Evolutionary conservation across 2,113 vertebrate species (phyloP).

Genomic region (Synchiropus splendidus): DNA sequence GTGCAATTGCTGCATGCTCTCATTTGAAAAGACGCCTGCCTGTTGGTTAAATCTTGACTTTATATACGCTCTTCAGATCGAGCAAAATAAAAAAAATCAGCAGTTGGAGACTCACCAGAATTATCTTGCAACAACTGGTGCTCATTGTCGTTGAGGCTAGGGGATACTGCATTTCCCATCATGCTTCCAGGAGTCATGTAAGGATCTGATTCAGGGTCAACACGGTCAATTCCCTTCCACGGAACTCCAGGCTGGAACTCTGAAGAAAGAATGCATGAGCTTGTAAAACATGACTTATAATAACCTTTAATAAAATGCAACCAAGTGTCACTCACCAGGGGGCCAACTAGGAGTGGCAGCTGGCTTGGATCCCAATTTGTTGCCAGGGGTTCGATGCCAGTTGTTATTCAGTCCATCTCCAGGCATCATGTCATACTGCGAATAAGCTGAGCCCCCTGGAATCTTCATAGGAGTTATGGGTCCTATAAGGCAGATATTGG

Average conservation of each 20-base stretch:
- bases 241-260: constrained; percentile 99
- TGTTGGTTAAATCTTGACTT: too few species aligned
- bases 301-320: not conserved
- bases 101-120: constrained; percentile 68
- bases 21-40: too few species aligned
- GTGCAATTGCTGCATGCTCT: too few species aligned
- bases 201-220: constrained; percentile 96
- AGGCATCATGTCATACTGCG: constrained; percentile 88
- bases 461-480: constrained; percentile 86
- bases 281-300: not conserved
- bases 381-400: constrained; percentile 97
- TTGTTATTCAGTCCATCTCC: constrained; percentile 81
- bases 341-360: constrained; percentile 91
- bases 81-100: too few species aligned
- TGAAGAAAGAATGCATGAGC: constrained; percentile 35
- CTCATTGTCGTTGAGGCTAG: constrained; percentile 94
- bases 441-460: constrained; percentile 86
- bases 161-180: constrained; percentile 83
- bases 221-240: constrained; percentile 97
- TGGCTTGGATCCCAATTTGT: constrained; percentile 85
- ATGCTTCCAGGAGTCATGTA: constrained; percentile 98
- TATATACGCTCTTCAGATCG: too few species aligned
- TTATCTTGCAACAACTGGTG: constrained; percentile 98
- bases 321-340: constrained; percentile 71
- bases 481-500: constrained; percentile 61